Conservation (phyloP, 2,113 vertebrate species). For the Candoia aspera region DNA sequence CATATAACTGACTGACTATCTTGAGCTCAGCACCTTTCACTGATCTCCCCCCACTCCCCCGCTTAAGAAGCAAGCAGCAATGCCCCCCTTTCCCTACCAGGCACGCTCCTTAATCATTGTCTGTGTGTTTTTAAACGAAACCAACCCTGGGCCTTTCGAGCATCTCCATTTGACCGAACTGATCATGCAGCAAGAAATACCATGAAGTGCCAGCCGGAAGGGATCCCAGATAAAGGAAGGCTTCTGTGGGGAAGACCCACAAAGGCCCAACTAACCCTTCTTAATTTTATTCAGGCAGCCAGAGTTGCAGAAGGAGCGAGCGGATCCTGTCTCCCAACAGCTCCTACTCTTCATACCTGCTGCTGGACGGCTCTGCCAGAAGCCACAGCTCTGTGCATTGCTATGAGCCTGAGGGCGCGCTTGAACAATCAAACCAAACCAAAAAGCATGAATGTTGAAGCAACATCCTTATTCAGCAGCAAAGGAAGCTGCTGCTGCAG, state of each 20-base stretch:
- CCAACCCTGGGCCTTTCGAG: not conserved
- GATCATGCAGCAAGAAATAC: slow-evolving; percentile 52
- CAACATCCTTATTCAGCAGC: slow-evolving; percentile 68
- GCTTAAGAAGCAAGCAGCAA: not conserved
- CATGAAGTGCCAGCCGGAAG: not conserved
- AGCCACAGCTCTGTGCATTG: slow-evolving; percentile 71
- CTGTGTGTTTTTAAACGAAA: slow-evolving; percentile 21
- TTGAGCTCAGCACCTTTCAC: not conserved
- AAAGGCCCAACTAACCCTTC: slow-evolving; percentile 83
- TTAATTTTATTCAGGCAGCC: slow-evolving; percentile 90
- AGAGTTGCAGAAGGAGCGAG: slow-evolving; percentile 90
- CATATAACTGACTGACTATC: not conserved
- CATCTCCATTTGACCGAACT: slow-evolving; percentile 25
- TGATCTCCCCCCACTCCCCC: not conserved
- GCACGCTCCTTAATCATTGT: not conserved
- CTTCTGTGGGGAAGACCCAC: slow-evolving; percentile 22
- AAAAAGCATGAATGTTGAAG: not conserved
- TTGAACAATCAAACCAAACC: not conserved
- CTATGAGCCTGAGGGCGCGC: slow-evolving; percentile 9
- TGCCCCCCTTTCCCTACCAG: not conserved
- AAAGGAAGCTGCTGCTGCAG: slow-evolving; percentile 34
- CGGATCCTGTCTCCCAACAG: slow-evolving; percentile 89
- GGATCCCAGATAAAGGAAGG: slow-evolving; percentile 20
- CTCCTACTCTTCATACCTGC: slow-evolving; percentile 92
- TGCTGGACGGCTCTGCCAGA: slow-evolving; percentile 64